A percentile compares a stretch with the other conserved stretches of the same genome.
These are phyloP conservation scores for Hydrochoerus hydrochaeris DNA, from an alignment of 2,113 vertebrate species.

Conservation along the genomic window DNA sequence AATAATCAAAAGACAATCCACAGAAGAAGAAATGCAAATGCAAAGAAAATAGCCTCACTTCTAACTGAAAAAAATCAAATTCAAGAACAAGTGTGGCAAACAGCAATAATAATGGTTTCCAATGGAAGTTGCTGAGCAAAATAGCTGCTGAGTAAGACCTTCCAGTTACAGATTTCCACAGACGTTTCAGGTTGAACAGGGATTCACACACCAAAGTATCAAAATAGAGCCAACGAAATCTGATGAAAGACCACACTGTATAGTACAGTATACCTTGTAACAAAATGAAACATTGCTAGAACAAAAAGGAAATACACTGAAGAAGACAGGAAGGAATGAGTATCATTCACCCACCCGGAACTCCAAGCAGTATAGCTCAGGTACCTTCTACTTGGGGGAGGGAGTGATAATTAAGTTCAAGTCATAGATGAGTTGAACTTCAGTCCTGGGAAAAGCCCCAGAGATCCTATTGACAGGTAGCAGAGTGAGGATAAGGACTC, in stretches of 20 bases:
- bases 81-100: neutral
- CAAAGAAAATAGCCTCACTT: constrained; percentile 26
- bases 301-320: neutral
- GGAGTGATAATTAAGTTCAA: neutral
- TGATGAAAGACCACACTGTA: neutral
- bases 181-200: neutral
- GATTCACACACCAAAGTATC: neutral
- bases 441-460: neutral
- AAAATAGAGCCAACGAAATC: neutral
- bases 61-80: constrained; percentile 34
- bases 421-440: neutral
- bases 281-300: neutral
- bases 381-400: neutral
- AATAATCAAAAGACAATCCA: neutral
- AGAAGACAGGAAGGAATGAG: neutral
- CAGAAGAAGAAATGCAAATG: constrained; percentile 31
- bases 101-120: neutral
- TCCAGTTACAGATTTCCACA: neutral
- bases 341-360: neutral
- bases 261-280: neutral
- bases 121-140: neutral
- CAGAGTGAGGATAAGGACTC: neutral
- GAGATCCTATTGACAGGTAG: neutral
- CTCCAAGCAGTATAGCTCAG: neutral
- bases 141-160: neutral